Conservation (phyloP, 2,888 invertebrate genomes). For the Alviniconcha strummeri region DNA sequence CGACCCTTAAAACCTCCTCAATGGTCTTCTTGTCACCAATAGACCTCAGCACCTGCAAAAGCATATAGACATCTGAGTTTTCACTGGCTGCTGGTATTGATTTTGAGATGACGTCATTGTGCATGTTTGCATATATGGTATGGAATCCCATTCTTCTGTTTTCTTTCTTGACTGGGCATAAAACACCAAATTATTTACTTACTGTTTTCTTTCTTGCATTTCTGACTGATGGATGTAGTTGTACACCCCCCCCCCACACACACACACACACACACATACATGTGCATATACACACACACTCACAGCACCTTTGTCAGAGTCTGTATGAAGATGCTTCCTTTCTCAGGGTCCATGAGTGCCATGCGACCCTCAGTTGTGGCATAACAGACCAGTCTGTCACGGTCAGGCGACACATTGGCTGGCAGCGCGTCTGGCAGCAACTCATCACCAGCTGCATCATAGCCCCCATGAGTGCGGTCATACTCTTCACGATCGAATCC, state of each 20-base stretch:
- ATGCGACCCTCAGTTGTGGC: background rate
- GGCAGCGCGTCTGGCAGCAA: background rate
- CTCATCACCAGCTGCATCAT: background rate
- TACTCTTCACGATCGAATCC: background rate
- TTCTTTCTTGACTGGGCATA: too few relatives aligned
- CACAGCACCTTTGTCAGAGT: conserved; percentile 21
- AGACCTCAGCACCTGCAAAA: background rate
- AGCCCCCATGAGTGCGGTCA: background rate
- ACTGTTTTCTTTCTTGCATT: too few relatives aligned
- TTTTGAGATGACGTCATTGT: too few relatives aligned
- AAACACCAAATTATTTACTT: too few relatives aligned
- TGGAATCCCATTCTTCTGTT: too few relatives aligned
- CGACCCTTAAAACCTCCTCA: background rate
- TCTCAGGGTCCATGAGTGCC: conserved; percentile 1
- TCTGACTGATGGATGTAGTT: too few relatives aligned
- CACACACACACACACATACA: background rate
- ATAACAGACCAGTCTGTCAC: conserved; percentile 8
- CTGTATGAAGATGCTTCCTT: conserved; percentile 23
- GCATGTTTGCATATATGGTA: too few relatives aligned
- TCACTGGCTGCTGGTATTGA: too few relatives aligned
- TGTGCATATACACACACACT: too few relatives aligned
- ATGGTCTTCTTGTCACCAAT: background rate
- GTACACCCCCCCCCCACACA: background rate
- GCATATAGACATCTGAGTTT: too few relatives aligned
- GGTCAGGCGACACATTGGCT: background rate